phyloP scores from a whole-genome alignment of 23 tunicate species.

The Corella eumyota region DNA sequence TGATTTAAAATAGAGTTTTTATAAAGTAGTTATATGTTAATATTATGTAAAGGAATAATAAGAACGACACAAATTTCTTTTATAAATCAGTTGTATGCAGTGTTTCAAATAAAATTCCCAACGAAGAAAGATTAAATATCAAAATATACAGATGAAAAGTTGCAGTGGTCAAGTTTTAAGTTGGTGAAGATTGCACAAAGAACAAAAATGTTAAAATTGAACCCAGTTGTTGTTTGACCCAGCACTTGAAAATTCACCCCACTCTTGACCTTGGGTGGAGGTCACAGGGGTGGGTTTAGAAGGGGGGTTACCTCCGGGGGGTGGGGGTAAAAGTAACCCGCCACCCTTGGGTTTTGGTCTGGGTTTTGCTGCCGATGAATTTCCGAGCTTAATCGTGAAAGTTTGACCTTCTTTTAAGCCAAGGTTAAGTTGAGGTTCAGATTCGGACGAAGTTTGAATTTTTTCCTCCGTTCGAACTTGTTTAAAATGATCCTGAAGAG shows the following conservation, averaged over 20 bases:
- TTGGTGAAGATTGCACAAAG: conserved; percentile 11
- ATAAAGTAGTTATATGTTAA: no score
- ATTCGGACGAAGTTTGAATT: conserved; percentile 15
- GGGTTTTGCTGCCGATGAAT: conserved; percentile 18
- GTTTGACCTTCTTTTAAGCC: conserved; percentile 96
- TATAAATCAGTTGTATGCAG: no score
- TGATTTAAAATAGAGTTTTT: no score
- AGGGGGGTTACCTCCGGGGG: conserved; percentile 42
- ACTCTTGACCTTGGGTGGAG: conserved; percentile 25
- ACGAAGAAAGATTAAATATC: no score
- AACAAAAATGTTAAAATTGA: conserved; percentile 39
- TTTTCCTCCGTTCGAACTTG: conserved; percentile 44
- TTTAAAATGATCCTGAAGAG: conserved; percentile 94
- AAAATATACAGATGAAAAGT: no score
- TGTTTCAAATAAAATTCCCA: no score
- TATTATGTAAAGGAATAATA: no score
- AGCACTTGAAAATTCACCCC: conserved; percentile 87
- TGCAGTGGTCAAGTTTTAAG: no score
- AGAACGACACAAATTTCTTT: no score
- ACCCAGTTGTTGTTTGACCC: conserved; percentile 44
- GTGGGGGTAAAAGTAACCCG: conserved; percentile 79
- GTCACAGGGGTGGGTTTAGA: conserved; percentile 8
- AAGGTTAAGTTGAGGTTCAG: conserved; percentile 40
- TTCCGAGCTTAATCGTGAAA: conserved; percentile 74
- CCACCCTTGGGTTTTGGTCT: conserved; percentile 31